Conservation (phyloP, 1,140 invertebrate genomes). For the Macrobrachium rosenbergii region DNA sequence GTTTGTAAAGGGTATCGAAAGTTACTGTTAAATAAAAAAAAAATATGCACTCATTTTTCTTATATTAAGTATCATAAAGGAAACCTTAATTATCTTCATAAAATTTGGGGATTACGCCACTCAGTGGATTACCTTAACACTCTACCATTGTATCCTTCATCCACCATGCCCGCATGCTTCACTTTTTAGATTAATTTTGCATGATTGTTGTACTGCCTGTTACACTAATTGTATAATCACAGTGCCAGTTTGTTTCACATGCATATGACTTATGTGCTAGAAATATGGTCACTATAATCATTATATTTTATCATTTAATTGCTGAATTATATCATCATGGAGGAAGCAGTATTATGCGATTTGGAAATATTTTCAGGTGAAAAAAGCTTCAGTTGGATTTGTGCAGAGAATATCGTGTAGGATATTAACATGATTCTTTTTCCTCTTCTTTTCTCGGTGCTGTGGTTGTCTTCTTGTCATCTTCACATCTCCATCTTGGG, state of each 20-base stretch:
- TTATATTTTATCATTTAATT: too few relatives aligned
- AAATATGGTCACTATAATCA: not conserved
- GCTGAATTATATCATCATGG: too few relatives aligned
- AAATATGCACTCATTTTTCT: too few relatives aligned
- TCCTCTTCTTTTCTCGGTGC: constrained; percentile 53
- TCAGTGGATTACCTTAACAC: constrained; percentile 6
- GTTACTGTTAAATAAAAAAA: too few relatives aligned
- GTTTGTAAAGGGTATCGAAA: too few relatives aligned
- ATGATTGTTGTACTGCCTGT: constrained; percentile 30
- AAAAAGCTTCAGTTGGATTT: not conserved
- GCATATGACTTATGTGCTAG: not conserved
- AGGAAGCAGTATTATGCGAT: too few relatives aligned
- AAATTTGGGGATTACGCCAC: constrained; percentile 22
- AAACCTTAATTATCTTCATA: not conserved
- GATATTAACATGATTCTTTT: constrained; percentile 40
- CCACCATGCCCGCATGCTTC: constrained; percentile 44
- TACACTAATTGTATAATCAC: constrained; percentile 6
- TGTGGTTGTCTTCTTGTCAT: constrained; percentile 54
- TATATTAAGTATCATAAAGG: too few relatives aligned
- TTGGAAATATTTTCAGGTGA: not conserved
- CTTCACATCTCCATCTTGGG: constrained; percentile 43
- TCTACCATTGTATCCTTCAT: not conserved
- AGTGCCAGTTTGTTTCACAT: not conserved
- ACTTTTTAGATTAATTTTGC: constrained; percentile 25
- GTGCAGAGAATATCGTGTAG: not conserved